Base-by-base conservation (phyloP, 2,888 invertebrate species). In the Gastracanthus pulcherrimus region DNA sequence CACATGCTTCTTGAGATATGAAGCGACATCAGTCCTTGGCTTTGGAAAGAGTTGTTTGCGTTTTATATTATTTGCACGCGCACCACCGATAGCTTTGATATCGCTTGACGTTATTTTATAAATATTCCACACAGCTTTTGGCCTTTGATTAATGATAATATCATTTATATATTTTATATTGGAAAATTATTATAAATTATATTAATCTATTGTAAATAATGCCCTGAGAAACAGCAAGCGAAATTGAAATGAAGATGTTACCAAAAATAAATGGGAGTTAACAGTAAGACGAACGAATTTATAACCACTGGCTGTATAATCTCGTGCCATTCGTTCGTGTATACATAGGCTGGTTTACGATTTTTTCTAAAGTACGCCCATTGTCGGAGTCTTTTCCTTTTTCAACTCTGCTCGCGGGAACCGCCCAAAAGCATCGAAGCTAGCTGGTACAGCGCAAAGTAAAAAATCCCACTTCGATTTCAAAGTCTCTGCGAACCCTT, bases 381-480 rank as follows among this genome's bases (percentile, higher is more conserved):
- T 67, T 58, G 55, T 41, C 67, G 41, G 36, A 19, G 7, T 58
- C 67, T 36, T 76, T 70, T 66, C 36, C 19, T 23, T 55, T 66
- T 51, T 64, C 34, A 26, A 3, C 31, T n/a, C n/a, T n/a, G n/a
- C 36, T 29, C 3, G 16, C 29, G 23, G 26, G 67, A 66, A 66
- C 55, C 67, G 69, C 77, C 77, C 77, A 41, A 67, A 67, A 45
- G 45, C 36, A 48, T 48, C 58, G 58, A 45, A n/a, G n/a, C 48
- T 51, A 26, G 58, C 13, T 7, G 55, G 31, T 2, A n/a, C 29
- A 45, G 26, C 34, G 13, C 55, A 19, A 11, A 36, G 38, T 23
- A 64, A 84, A 85, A 83, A 85, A 85, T 84, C 51, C 75, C 66
- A 76, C 83, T 85, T 84, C 82, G 78, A 85, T 85, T 85, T 85